Evolutionary conservation across 2,113 vertebrate species (phyloP).

Genomic region (Jaculus jaculus): DNA sequence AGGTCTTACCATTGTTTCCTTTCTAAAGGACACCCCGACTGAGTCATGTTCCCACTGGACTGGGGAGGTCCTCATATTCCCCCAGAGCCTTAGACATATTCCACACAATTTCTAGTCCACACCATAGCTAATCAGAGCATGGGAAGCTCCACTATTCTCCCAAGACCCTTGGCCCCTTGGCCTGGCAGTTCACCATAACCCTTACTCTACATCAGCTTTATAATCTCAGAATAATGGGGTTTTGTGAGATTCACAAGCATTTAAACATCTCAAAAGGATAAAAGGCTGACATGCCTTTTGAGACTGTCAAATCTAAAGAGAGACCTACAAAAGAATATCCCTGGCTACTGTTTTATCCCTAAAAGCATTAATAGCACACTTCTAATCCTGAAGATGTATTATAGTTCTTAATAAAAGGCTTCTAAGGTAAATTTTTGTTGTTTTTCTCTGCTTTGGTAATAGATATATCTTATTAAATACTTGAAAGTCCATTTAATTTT

Average conservation of each 20-base stretch:
- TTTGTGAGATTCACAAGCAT: conserved; percentile 2
- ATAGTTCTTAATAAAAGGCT: conserved; percentile 53
- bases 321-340: background rate
- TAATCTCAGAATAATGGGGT: background rate
- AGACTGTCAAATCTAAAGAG: background rate
- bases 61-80: background rate
- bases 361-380: conserved; percentile 34
- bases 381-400: conserved; percentile 6
- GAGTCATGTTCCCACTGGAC: background rate
- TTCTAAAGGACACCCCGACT: no score
- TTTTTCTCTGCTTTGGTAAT: conserved; percentile 61
- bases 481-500: conserved; percentile 80
- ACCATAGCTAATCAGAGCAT: background rate
- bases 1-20: background rate
- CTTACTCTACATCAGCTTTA: background rate
- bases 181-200: background rate
- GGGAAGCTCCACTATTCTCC: background rate
- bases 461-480: conserved; percentile 74
- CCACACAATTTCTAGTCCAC: no score
- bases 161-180: background rate
- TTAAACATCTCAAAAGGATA: conserved; percentile 4
- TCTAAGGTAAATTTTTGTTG: conserved; percentile 67
- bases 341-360: background rate
- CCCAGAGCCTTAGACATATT: fast-evolving
- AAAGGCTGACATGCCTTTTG: conserved; percentile 15